These are phyloP conservation scores for Rhynchotus rufescens DNA, from an alignment of 2,797 vertebrate genomes.

Conservation along the genomic window DNA sequence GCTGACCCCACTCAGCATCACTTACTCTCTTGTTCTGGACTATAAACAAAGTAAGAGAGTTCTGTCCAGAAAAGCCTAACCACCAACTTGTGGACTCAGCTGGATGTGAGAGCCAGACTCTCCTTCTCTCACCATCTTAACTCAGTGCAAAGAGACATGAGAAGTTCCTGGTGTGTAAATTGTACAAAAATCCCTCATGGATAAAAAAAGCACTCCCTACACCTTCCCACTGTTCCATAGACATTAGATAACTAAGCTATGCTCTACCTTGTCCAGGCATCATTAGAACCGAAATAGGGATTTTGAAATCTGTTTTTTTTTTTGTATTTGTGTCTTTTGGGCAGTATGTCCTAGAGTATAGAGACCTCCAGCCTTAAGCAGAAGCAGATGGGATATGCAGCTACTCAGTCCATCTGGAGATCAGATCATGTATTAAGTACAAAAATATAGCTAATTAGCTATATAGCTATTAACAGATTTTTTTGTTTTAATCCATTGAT, in stretches of 20 bases:
- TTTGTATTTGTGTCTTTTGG: neutral
- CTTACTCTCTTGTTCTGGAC: neutral
- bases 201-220: neutral
- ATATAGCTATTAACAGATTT: neutral
- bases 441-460: neutral
- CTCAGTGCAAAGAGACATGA: neutral
- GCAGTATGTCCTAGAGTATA: neutral
- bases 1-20: neutral
- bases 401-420: neutral
- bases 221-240: neutral
- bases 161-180: neutral
- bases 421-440: neutral
- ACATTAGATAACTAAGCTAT: neutral
- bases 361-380: neutral
- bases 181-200: neutral
- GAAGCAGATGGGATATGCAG: neutral
- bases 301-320: neutral
- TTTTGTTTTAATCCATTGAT: neutral
- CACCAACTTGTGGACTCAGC: neutral
- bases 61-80: neutral
- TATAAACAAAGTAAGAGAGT: neutral
- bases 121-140: neutral
- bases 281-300: neutral
- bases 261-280: neutral
- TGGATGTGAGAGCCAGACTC: neutral